Evolutionary conservation across 2,113 vertebrate species (phyloP).

Genomic region (Ictalurus punctatus): DNA sequence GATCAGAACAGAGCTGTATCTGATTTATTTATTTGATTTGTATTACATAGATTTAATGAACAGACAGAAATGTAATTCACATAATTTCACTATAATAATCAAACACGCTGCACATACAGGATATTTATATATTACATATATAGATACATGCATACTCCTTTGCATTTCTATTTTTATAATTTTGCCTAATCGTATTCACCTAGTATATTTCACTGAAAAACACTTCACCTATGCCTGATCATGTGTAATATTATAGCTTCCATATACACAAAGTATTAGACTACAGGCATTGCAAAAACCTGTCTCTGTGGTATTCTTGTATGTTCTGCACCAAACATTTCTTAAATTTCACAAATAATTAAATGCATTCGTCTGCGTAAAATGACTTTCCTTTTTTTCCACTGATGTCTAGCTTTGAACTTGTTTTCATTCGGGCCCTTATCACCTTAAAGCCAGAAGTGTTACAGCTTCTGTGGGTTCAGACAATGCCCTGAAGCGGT

Average conservation of each 20-base stretch:
- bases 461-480: constrained; percentile 36
- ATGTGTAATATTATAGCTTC: neutral
- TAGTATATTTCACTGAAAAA: neutral
- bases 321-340: neutral
- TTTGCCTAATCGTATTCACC: neutral
- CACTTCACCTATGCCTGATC: neutral
- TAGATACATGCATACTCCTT: neutral
- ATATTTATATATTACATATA: neutral
- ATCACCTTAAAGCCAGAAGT: constrained; percentile 54
- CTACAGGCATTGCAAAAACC: neutral
- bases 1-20: neutral
- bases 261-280: neutral
- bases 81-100: neutral
- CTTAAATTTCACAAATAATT: constrained; percentile 13
- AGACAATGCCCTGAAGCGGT: constrained; percentile 51
- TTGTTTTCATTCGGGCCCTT: constrained; percentile 49
- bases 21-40: neutral
- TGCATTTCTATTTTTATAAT: neutral
- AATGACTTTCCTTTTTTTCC: constrained; percentile 38
- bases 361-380: constrained; percentile 33
- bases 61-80: neutral
- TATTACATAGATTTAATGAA: neutral
- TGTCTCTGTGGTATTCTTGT: neutral
- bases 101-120: neutral
- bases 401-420: constrained; percentile 53